Conservation (phyloP, 2,797 vertebrate species). For the Molossus alvarezi region DNA sequence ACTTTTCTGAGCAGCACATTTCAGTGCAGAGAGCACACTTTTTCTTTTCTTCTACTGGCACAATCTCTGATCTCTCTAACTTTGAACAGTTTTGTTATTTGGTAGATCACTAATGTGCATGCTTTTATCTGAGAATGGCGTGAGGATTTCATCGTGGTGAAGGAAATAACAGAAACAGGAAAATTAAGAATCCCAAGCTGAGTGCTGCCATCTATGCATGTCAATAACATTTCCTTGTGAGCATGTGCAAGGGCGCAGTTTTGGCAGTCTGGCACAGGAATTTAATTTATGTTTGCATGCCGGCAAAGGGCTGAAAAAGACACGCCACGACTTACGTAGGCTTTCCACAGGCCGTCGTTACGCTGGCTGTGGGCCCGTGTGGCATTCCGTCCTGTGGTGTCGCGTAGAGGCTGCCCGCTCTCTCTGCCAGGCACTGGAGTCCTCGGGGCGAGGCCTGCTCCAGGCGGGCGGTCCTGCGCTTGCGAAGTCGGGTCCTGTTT, state of each 20-base stretch:
- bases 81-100: conserved; percentile 54
- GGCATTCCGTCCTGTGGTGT: background rate
- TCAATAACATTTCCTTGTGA: background rate
- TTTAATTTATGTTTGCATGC: background rate
- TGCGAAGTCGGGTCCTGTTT: too few relatives aligned
- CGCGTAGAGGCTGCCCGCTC: too few relatives aligned
- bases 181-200: background rate
- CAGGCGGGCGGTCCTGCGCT: too few relatives aligned
- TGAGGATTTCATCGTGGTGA: background rate
- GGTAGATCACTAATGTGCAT: background rate
- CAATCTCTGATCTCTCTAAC: background rate
- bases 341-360: background rate
- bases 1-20: background rate
- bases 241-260: background rate
- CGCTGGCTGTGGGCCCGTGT: too few relatives aligned
- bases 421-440: too few relatives aligned
- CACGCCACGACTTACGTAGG: background rate
- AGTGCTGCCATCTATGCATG: background rate
- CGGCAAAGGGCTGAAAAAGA: background rate
- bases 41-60: background rate
- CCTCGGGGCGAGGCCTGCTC: too few relatives aligned
- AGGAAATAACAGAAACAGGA: background rate
- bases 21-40: background rate
- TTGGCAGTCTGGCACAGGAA: background rate
- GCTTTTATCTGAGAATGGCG: background rate